A percentile compares a stretch with the other conserved stretches of the same genome.
Evolutionary conservation across 2,888 invertebrate genomes (phyloP).

Genomic region (Torymus texanus): DNA sequence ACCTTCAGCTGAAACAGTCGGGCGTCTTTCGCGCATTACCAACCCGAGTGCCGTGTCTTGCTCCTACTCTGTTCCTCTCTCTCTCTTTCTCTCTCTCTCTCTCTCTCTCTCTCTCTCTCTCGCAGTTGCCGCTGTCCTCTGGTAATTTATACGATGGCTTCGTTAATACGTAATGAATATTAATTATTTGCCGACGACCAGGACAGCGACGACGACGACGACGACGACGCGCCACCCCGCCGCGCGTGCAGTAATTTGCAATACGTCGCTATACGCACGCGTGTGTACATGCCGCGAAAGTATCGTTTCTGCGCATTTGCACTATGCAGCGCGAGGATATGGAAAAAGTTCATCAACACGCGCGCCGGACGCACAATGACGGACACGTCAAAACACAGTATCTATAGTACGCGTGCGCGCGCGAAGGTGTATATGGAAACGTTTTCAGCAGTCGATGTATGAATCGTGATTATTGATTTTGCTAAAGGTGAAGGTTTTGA

Average conservation of each 20-base stretch:
- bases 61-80: background rate
- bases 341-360: constrained; percentile 5
- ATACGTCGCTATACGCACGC: constrained; percentile 60
- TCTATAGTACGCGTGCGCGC: background rate
- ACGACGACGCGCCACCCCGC: constrained; percentile 54
- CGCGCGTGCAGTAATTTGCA: constrained; percentile 70
- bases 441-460: too few species aligned
- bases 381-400: constrained; percentile 1
- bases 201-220: constrained; percentile 60
- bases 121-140: constrained; percentile 56
- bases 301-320: constrained; percentile 59
- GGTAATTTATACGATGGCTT: constrained; percentile 72
- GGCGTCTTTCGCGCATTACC: constrained; percentile 62
- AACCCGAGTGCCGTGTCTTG: constrained; percentile 13
- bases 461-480: too few species aligned
- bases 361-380: background rate
- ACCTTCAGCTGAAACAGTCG: constrained; percentile 53
- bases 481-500: too few species aligned
- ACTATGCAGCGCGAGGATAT: background rate
- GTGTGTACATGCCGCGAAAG: constrained; percentile 58
- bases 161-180: constrained; percentile 75
- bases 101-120: constrained; percentile 40
- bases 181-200: constrained; percentile 71
- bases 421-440: too few species aligned
- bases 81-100: constrained; percentile 4